These are phyloP conservation scores for Propithecus deckenii DNA, from an alignment of 2,797 vertebrate species.

Conservation along the genomic window DNA sequence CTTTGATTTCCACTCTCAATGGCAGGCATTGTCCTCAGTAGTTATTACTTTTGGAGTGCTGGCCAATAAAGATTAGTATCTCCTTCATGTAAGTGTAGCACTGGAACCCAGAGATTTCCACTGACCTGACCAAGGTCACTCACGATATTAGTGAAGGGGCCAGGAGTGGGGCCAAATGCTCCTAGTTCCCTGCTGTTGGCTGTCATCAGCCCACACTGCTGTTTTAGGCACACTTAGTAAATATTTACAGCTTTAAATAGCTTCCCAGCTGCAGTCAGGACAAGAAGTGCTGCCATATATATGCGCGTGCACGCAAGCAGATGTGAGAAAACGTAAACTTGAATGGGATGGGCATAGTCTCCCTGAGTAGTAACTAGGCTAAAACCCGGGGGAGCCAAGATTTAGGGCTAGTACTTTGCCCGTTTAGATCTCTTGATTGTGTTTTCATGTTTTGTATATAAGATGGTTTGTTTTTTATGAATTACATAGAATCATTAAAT, in stretches of 20 bases:
- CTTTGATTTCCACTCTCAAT: constrained; percentile 17
- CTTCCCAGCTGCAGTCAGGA: constrained; percentile 37
- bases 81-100: background rate
- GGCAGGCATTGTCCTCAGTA: background rate
- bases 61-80: background rate
- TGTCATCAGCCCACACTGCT: background rate
- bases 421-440: background rate
- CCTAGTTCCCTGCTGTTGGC: background rate
- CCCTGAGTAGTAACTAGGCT: background rate
- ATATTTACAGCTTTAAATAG: constrained; percentile 53
- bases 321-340: constrained; percentile 39
- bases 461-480: background rate
- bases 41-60: background rate
- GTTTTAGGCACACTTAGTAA: constrained; percentile 18
- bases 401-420: background rate
- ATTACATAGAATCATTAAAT: background rate
- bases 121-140: background rate
- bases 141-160: background rate
- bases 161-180: background rate
- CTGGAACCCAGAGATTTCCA: constrained; percentile 5
- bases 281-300: constrained; percentile 17
- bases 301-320: background rate
- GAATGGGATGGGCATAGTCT: background rate
- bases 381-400: background rate
- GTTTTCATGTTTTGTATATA: background rate